Conservation (phyloP, 2,888 invertebrate species). For the Blastobasis lacticolella region DNA sequence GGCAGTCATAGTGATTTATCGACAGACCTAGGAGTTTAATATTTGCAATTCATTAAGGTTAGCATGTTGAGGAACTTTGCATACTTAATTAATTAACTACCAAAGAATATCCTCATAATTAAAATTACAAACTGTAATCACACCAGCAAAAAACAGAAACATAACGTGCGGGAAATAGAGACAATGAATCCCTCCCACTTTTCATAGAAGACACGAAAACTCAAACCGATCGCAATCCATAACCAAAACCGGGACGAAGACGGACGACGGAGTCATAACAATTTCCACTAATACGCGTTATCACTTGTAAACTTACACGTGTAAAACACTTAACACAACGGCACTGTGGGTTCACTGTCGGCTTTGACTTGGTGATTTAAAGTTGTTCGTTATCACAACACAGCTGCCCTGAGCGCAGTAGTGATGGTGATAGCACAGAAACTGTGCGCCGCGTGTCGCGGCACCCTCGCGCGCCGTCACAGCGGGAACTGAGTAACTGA, state of each 20-base stretch:
- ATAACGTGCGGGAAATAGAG: no score
- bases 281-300: slow-evolving; percentile 60
- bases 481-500: slow-evolving; percentile 46
- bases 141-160: neutral
- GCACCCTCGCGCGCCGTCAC: slow-evolving; percentile 39
- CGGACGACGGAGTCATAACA: slow-evolving; percentile 53
- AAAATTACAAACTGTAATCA: slow-evolving; percentile 2
- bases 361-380: slow-evolving; percentile 20
- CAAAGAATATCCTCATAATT: neutral
- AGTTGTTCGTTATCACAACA: slow-evolving; percentile 22
- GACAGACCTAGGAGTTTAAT: neutral
- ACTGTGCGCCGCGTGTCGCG: slow-evolving; percentile 21
- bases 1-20: neutral
- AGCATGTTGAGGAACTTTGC: slow-evolving; percentile 13
- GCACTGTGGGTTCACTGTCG: neutral
- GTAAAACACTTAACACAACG: slow-evolving; percentile 17
- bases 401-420: slow-evolving; percentile 14
- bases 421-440: slow-evolving; percentile 20
- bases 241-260: slow-evolving; percentile 34
- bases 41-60: slow-evolving; percentile 20
- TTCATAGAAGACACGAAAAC: slow-evolving; percentile 3
- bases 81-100: neutral
- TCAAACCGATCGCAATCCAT: slow-evolving; percentile 20
- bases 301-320: slow-evolving; percentile 46
- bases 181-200: neutral